phyloP scores from a whole-genome alignment of 2,113 vertebrate genomes.

The Leuciscus idus region DNA sequence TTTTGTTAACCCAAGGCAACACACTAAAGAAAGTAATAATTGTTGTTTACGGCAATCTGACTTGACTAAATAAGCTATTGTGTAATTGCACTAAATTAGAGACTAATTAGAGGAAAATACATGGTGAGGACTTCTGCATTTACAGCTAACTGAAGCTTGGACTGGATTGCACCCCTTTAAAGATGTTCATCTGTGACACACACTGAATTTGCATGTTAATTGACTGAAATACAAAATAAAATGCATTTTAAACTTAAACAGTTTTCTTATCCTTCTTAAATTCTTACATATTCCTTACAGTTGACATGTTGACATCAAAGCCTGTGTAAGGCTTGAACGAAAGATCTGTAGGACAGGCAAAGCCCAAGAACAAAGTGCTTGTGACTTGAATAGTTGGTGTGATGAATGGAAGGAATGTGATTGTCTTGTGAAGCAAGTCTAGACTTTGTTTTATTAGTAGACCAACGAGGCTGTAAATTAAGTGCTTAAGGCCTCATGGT shows the following conservation, averaged over 20 bases:
- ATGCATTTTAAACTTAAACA: constrained; percentile 1
- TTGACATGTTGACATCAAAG: constrained; percentile 54
- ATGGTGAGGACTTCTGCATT: neutral
- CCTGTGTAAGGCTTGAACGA: constrained; percentile 20
- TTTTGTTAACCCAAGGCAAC: neutral
- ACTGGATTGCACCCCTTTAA: neutral
- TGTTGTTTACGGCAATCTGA: constrained; percentile 17
- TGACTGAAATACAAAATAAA: neutral
- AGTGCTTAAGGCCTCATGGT: neutral
- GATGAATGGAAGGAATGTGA: constrained; percentile 49
- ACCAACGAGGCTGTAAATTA: constrained; percentile 22
- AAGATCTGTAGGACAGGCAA: constrained; percentile 5
- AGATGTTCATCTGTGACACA: neutral
- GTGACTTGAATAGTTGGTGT: constrained; percentile 42
- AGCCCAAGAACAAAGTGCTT: constrained; percentile 40
- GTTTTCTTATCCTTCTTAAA: neutral
- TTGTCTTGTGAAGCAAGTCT: constrained; percentile 41
- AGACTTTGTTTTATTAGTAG: constrained; percentile 25
- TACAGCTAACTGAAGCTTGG: neutral
- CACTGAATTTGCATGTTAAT: neutral
- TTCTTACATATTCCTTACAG: constrained; percentile 10
- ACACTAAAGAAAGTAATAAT: constrained; percentile 3
- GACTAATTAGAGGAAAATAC: constrained; percentile 1
- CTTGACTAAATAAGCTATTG: constrained; percentile 25
- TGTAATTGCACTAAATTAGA: constrained; percentile 52